These are phyloP conservation scores for Epinephelus coioides DNA, from an alignment of 2,797 vertebrate species.

Conservation along the genomic window DNA sequence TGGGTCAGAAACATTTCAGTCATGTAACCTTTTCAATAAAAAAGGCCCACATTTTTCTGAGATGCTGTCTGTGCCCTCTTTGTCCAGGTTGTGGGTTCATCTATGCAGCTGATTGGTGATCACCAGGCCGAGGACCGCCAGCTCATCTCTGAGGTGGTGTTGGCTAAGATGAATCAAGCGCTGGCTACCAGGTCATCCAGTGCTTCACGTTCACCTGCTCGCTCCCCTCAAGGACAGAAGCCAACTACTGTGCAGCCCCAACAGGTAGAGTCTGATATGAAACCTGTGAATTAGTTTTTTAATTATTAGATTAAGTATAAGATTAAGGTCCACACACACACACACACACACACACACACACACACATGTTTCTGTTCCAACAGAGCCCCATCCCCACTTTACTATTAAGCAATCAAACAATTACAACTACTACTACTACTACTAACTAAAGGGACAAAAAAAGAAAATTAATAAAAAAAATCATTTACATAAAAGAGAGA, in stretches of 20 bases:
- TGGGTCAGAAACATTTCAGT: background rate
- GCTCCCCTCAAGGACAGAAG: constrained; percentile 91
- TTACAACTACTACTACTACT: no score
- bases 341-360: no score
- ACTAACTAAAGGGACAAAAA: no score
- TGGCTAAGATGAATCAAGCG: constrained; percentile 93
- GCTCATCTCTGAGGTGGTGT: constrained; percentile 93
- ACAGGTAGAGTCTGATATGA: constrained; percentile 86
- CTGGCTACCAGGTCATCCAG: constrained; percentile 86
- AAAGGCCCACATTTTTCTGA: background rate
- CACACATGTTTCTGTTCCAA: no score
- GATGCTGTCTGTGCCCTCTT: background rate
- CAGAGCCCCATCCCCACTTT: no score
- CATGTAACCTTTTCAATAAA: background rate
- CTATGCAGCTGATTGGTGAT: constrained; percentile 97
- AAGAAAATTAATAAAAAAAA: no score
- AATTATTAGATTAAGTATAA: no score
- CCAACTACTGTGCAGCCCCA: constrained; percentile 92
- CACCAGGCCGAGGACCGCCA: constrained; percentile 95
- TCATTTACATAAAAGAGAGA: no score
- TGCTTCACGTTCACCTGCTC: constrained; percentile 87
- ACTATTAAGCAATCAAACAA: no score
- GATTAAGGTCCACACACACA: no score
- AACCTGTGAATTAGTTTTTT: no score
- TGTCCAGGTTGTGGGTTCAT: constrained; percentile 94